Base-by-base conservation (phyloP, 2,797 vertebrate species). In the Onychomys leucogaster region DNA sequence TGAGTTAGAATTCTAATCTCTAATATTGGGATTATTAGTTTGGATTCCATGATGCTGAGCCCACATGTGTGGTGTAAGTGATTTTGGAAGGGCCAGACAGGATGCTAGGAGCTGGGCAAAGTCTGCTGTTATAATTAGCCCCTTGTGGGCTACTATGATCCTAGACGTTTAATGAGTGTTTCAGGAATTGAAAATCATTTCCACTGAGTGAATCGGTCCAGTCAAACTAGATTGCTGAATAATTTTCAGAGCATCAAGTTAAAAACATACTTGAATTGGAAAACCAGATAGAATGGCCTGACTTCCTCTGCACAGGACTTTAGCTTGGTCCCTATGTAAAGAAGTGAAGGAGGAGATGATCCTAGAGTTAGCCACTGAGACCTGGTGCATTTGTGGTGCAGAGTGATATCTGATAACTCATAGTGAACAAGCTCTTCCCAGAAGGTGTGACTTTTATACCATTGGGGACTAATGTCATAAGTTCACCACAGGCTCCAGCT, bases 111-210 rank as follows among this genome's bases (percentile, higher is more conserved):
- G n/a, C 23, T 86, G 65, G 92, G 34, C 21, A 81, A 71, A 34
- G 6, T n/a, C 57, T 85, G n/a, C 29, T 11, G 19, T 77, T 49
- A 1, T 65, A 59, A 4, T 67, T 41, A 77, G 59, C 37, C 14
- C 8, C 23, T 90, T 34, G 0, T 25, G 41, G 10, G 37, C 91
- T 95, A 93, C 46, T 27, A 9, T 5, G 27, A 63, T 59, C 59
- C 83, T 14, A 94, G 88, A 94, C 25, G 34, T 21, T 37, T 65
- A 90, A 82, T 43, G 41, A 92, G 5, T 63, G 21, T 87, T 94
- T 81, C 52, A 90, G 85, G n/a, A 57, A 32, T 3, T 93, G 59
- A 90, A 92, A 87, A 92, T 34, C 8, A 91, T 83, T 93, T 93
- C 59, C 4, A 16, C 10, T 13, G 1, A 55, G 25, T 19, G 37